These are phyloP conservation scores for Branchellion lobata DNA, from an alignment of 2,888 invertebrate species.

Conservation along the genomic window DNA sequence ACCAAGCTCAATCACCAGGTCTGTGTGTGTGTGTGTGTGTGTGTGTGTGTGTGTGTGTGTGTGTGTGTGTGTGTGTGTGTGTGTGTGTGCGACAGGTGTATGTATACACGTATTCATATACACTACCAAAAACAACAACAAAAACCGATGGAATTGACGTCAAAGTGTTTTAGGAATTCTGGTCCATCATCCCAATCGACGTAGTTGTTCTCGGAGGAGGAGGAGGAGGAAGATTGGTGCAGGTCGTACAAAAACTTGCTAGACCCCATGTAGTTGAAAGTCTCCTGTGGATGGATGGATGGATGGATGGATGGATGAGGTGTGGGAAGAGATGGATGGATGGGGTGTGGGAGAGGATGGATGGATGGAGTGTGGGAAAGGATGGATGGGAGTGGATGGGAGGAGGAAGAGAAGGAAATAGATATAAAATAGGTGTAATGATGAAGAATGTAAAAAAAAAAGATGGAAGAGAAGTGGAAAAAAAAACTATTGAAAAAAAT, in stretches of 20 bases:
- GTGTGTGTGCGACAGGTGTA: too few relatives aligned
- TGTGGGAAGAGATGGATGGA: background rate
- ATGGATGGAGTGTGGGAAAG: background rate
- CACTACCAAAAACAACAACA: too few relatives aligned
- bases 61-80: too few relatives aligned
- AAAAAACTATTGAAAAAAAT: too few relatives aligned
- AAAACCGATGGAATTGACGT: too few relatives aligned
- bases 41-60: too few relatives aligned
- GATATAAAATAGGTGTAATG: too few relatives aligned
- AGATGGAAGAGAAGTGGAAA: background rate
- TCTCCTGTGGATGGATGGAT: background rate
- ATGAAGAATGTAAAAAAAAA: background rate
- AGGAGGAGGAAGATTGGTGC: background rate
- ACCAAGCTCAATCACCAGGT: background rate
- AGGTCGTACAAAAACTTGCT: background rate
- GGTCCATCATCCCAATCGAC: background rate
- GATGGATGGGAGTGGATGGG: background rate
- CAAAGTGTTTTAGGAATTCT: too few relatives aligned
- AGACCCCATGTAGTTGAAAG: slow-evolving; percentile 15
- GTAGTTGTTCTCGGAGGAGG: background rate
- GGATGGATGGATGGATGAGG: background rate
- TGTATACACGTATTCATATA: too few relatives aligned
- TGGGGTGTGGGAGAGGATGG: background rate
- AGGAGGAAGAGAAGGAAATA: background rate
- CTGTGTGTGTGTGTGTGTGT: too few relatives aligned